These are phyloP conservation scores for Caenorhabditis doughertyi DNA, from an alignment of 2,888 invertebrate genomes.

Conservation along the genomic window DNA sequence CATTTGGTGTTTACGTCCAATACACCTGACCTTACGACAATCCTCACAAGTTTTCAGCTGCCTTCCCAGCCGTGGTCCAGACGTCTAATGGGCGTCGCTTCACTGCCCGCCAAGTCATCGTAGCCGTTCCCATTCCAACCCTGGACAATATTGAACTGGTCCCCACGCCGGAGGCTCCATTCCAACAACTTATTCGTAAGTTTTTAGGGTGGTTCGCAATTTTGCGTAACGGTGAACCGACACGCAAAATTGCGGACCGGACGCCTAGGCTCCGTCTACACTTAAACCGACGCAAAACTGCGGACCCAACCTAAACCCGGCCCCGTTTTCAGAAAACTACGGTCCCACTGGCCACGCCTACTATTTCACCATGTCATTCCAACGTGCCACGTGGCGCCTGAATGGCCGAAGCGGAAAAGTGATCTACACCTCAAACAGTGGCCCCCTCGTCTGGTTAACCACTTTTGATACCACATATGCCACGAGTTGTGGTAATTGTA, in stretches of 20 bases:
- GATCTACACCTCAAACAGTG: conserved; percentile 69
- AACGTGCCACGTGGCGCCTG: conserved; percentile 73
- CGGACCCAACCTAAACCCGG: too few species aligned
- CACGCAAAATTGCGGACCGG: too few species aligned
- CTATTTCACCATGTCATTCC: conserved; percentile 76
- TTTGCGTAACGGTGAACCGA: too few species aligned
- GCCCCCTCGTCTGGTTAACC: conserved; percentile 73
- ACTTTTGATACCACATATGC: conserved; percentile 73
- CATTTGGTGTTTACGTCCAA: too few species aligned
- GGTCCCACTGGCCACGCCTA: conserved; percentile 72
- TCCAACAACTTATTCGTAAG: conserved; percentile 65
- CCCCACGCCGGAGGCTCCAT: conserved; percentile 65
- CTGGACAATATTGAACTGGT: conserved; percentile 64
- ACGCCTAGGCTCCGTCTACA: too few species aligned
- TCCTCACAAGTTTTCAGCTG: conserved; percentile 51
- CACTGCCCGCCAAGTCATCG: conserved; percentile 68
- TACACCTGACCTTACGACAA: too few species aligned
- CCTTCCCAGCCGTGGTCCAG: conserved; percentile 59
- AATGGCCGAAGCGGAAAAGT: conserved; percentile 71
- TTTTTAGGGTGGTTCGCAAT: too few species aligned
- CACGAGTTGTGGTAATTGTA: conserved; percentile 65
- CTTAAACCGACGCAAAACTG: too few species aligned
- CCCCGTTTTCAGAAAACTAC: conserved; percentile 69
- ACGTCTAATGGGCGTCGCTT: conserved; percentile 51
- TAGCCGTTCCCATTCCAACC: conserved; percentile 70